phyloP scores from a whole-genome alignment of 2,888 invertebrate species.

The Chrysolina haemoptera region DNA sequence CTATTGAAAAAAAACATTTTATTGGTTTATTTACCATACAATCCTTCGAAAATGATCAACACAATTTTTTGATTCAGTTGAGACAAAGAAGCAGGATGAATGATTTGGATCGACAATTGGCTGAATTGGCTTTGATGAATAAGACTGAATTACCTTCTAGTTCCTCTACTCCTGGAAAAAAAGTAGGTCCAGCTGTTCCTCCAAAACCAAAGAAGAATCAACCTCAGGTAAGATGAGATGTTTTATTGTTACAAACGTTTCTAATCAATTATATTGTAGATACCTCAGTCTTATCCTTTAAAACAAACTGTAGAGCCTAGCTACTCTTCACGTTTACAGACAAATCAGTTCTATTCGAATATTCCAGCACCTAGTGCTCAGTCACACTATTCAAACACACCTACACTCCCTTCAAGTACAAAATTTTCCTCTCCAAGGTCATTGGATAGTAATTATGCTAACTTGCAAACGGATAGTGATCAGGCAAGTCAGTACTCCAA shows the following conservation, averaged over 20 bases:
- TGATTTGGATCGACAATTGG: slow-evolving; percentile 80
- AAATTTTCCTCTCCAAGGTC: slow-evolving; percentile 49
- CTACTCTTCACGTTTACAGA: slow-evolving; percentile 79
- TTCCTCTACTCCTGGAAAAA: slow-evolving; percentile 70
- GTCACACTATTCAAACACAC: slow-evolving; percentile 62
- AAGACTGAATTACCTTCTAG: slow-evolving; percentile 67
- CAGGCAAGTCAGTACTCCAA: slow-evolving; percentile 54
- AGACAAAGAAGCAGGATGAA: slow-evolving; percentile 68
- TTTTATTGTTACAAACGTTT: background rate
- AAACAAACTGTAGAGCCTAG: slow-evolving; percentile 81
- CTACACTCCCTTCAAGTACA: slow-evolving; percentile 55
- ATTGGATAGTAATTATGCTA: slow-evolving; percentile 58
- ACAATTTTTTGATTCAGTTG: slow-evolving; percentile 18
- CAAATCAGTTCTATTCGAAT: slow-evolving; percentile 70
- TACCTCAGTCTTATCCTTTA: slow-evolving; percentile 83
- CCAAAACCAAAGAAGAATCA: slow-evolving; percentile 82
- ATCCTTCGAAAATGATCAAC: background rate
- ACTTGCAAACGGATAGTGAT: slow-evolving; percentile 52
- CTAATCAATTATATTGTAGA: slow-evolving; percentile 69
- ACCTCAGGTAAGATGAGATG: slow-evolving; percentile 71
- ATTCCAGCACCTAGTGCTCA: slow-evolving; percentile 66
- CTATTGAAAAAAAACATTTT: background rate
- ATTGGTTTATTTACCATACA: background rate
- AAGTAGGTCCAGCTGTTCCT: slow-evolving; percentile 85
- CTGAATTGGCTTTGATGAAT: slow-evolving; percentile 77